Percentiles rank a stretch among this genome's conserved stretches.
Conservation (phyloP, 2,797 vertebrate species). For the Enteromius treurensis region DNA sequence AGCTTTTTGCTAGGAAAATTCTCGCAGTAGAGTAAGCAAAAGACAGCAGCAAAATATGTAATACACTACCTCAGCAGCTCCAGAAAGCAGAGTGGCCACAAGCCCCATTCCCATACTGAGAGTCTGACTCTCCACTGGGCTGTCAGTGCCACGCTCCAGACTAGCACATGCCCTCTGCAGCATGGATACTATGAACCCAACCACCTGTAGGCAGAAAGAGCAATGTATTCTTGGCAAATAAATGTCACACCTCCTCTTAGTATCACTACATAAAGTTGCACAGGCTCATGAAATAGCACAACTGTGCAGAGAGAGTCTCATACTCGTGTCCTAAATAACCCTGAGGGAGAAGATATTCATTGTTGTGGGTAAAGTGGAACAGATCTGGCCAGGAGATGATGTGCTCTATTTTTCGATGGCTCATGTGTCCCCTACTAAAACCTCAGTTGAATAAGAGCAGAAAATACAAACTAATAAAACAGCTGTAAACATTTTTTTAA, state of each 20-base stretch:
- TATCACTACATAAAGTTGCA: slow-evolving; percentile 2
- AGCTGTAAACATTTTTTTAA: slow-evolving; percentile 9
- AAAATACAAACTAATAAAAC: slow-evolving; percentile 23
- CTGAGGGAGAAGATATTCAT: neutral
- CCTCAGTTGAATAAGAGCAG: slow-evolving; percentile 39
- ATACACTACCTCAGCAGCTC: slow-evolving; percentile 81
- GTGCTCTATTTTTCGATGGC: slow-evolving; percentile 57
- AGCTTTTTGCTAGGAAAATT: neutral
- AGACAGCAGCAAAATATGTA: neutral
- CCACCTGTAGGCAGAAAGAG: slow-evolving; percentile 74
- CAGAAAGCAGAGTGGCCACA: slow-evolving; percentile 86
- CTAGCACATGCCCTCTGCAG: slow-evolving; percentile 83
- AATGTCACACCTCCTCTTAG: neutral
- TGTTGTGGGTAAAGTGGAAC: slow-evolving; percentile 16
- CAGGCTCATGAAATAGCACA: neutral
- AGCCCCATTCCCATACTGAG: slow-evolving; percentile 92
- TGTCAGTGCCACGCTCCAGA: slow-evolving; percentile 64
- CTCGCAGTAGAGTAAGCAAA: neutral
- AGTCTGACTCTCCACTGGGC: slow-evolving; percentile 82
- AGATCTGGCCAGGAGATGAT: slow-evolving; percentile 29
- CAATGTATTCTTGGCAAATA: neutral
- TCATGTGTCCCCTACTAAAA: slow-evolving; percentile 56
- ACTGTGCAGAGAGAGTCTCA: neutral
- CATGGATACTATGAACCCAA: slow-evolving; percentile 84
- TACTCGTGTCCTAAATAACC: neutral